A percentile compares a stretch with the other conserved stretches of the same genome.
phyloP scores from a whole-genome alignment of 2,888 invertebrate species.

The Apodemia mormo region DNA sequence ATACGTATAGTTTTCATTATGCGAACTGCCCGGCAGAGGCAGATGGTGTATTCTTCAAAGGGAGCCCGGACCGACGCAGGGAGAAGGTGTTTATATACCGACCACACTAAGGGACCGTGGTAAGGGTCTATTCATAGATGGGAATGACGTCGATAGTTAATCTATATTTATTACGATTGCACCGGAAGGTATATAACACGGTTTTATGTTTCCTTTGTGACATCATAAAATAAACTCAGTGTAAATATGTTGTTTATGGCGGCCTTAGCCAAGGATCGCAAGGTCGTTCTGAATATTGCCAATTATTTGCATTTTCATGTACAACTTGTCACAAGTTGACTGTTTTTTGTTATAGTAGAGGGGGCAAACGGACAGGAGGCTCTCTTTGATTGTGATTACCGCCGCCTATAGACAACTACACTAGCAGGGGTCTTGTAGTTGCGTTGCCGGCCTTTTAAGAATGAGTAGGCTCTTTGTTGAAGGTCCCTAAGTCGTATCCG shows the following conservation, averaged over 20 bases:
- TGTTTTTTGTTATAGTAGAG: no score
- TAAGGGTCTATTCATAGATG: neutral
- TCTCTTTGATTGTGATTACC: no score
- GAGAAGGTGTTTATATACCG: neutral
- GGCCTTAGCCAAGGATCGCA: slow-evolving; percentile 24
- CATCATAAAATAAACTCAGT: slow-evolving; percentile 34
- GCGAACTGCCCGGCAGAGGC: no score
- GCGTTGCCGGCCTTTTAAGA: no score
- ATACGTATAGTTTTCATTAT: no score
- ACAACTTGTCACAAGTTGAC: neutral
- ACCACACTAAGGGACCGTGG: neutral
- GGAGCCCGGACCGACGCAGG: no score
- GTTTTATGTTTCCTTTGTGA: slow-evolving; percentile 43
- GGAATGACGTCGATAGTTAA: slow-evolving; percentile 1
- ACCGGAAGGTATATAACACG: slow-evolving; percentile 9
- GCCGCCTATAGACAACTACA: no score
- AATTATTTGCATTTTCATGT: neutral
- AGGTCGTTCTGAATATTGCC: slow-evolving; percentile 17
- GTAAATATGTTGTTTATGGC: slow-evolving; percentile 16
- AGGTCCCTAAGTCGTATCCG: no score
- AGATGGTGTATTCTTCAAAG: no score
- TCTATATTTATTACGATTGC: slow-evolving; percentile 13
- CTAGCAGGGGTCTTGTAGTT: no score
- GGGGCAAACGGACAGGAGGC: no score
- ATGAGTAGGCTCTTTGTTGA: no score